phyloP scores from a whole-genome alignment of 2,888 invertebrate species.

The Eristalinus aeneus region DNA sequence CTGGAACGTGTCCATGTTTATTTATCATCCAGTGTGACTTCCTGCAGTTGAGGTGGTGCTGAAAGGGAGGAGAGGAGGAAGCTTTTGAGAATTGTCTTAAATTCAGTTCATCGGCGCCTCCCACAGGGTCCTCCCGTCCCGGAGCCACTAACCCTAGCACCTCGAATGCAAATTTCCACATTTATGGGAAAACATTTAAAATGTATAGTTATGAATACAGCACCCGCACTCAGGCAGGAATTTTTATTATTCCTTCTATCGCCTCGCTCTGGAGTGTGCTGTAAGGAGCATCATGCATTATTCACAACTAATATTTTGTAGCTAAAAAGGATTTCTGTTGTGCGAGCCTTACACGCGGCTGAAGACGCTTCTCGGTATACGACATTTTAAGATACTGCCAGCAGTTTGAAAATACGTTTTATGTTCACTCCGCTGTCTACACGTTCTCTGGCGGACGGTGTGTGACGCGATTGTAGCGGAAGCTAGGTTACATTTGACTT shows the following conservation, averaged over 20 bases:
- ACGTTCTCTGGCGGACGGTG: neutral
- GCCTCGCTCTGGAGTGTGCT: conserved; percentile 28
- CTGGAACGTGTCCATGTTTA: conserved; percentile 44
- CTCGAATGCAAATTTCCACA: conserved; percentile 55
- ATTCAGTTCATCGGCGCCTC: conserved; percentile 20
- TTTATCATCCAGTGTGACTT: conserved; percentile 37
- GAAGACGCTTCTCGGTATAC: conserved; percentile 3
- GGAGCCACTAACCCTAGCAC: conserved; percentile 16
- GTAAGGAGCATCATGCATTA: conserved; percentile 65
- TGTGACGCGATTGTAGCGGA: no score
- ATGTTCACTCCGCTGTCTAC: neutral
- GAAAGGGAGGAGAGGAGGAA: neutral
- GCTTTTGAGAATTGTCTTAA: conserved; percentile 45
- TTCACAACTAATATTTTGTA: conserved; percentile 68
- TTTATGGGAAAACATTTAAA: conserved; percentile 68
- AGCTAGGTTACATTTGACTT: conserved; percentile 38
- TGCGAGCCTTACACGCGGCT: conserved; percentile 10
- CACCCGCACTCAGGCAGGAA: conserved; percentile 1
- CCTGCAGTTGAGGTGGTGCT: no score
- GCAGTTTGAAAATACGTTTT: conserved; percentile 28
- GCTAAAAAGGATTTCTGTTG: conserved; percentile 64
- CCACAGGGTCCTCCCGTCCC: neutral
- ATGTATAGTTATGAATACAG: conserved; percentile 67
- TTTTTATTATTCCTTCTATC: conserved; percentile 44
- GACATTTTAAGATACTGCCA: neutral